Evolutionary conservation across 1,140 invertebrate species (phyloP), one percentile per base, ranked within the genome.

Genomic region (Leptinotarsa undecemlineata): DNA sequence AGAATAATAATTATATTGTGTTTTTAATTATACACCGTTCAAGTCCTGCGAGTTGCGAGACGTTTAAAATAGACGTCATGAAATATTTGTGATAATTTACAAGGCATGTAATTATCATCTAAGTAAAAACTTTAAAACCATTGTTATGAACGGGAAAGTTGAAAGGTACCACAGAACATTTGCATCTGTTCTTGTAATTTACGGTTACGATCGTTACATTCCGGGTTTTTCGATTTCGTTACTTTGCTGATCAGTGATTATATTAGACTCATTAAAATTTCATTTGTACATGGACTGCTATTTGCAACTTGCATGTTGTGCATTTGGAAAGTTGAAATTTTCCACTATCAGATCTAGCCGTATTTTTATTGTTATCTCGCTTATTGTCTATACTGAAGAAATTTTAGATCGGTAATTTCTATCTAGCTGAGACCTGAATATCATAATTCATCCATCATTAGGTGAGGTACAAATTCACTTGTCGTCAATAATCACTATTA

Each of bases 41-140:
- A 67, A 67, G 23, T 67, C 21, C 64, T 67, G 21, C 64, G 26
- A 67, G 64, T 42, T 57, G 51, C 51, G 5, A 57, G 51, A 57
- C 23, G 64, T 67, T 67, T 17, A 67, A 67, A 67, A 23, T 67
- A 26, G 23, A 67, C 19, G 64, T 42, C 21, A 67, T 67, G 64
- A 67, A 67, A 67, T 67, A 67, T 67, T 67, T 67, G 64, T 67
- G 26, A 67, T 67, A 67, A 67, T 67, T 67, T 67, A 67, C 64
- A 15, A 67, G 64, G 23, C 26, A 42, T 67, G n/a, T 64, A 64
- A 64, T 64, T 64, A 64, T 64, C 20, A 17, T 67, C 64, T 67
- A 13, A 42, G 19, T 42, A 26, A 67, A 67, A 67, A 67, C 19
- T 67, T 67, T n/a, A 67, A 67, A 26, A 67, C 64, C 64, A 33